Conservation (phyloP, 2,113 vertebrate species). For the Rhinichthys klamathensis region DNA sequence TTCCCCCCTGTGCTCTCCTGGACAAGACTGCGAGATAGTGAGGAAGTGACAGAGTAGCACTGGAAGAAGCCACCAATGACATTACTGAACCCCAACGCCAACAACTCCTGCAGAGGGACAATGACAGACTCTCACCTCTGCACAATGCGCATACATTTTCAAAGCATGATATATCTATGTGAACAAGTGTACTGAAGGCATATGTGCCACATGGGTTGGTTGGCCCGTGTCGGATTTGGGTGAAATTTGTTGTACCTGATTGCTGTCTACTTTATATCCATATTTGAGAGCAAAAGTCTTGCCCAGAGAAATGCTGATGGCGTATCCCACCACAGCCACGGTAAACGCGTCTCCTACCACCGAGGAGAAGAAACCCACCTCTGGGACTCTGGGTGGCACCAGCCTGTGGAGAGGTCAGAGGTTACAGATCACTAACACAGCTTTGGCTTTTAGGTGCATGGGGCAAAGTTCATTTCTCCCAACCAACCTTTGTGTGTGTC, state of each 20-base stretch:
- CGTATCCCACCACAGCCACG: slow-evolving; percentile 87
- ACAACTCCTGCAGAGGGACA: slow-evolving; percentile 80
- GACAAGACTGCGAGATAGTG: slow-evolving; percentile 90
- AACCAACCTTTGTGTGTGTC: neutral
- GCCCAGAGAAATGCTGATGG: slow-evolving; percentile 90
- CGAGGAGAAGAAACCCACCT: slow-evolving; percentile 67
- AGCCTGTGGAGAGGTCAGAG: slow-evolving; percentile 71
- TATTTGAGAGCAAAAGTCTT: slow-evolving; percentile 93
- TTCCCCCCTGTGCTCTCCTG: slow-evolving; percentile 91
- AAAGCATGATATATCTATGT: neutral
- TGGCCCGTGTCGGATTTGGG: neutral
- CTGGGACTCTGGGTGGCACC: slow-evolving; percentile 77
- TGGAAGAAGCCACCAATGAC: slow-evolving; percentile 86
- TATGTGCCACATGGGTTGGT: neutral
- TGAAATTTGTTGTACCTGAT: slow-evolving; percentile 80
- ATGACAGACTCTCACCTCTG: neutral
- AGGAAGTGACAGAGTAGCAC: slow-evolving; percentile 89
- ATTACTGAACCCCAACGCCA: slow-evolving; percentile 88
- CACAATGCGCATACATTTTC: too few species aligned
- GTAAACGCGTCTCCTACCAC: slow-evolving; percentile 86
- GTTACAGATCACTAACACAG: neutral
- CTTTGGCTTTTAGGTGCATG: neutral
- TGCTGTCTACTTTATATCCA: slow-evolving; percentile 93
- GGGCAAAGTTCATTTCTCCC: neutral
- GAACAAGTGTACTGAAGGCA: neutral